Base-by-base conservation (phyloP, 2,888 invertebrate species). In the Clostera curtula region DNA sequence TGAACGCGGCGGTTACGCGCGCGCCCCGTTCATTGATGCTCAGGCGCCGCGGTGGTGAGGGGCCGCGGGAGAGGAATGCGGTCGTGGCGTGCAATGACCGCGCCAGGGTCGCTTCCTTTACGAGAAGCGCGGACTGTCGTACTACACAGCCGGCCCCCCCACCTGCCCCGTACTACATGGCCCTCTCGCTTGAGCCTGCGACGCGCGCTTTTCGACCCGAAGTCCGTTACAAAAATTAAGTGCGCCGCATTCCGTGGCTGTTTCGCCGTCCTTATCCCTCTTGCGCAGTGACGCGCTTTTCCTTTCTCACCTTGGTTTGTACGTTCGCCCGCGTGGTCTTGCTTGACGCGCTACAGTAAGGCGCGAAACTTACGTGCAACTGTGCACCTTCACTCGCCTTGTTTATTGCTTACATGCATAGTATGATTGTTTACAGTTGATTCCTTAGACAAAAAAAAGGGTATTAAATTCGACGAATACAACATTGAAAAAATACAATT, bases 41-140 rank as follows among this genome's bases (percentile, higher is more conserved):
- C 74, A 69, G 71, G 76, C 77, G 74, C 72, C 59, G 63, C 49
- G 36, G 65, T 40, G 64, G 58, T 46, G 52, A 44, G 64, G 65
- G 59, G 50, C 63, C 53, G 67, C 59, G 65, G 63, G 64, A 51
- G 74, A 73, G 70, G 76, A 79, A 80, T 80, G 80, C 79, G 80
- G 76, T 72, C 80, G 80, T 69, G 70, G 75, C 82, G 82, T 75
- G 82, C 82, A 82, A 77, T 82, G 82, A 82, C 82, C 82, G 79
- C 77, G 75, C 76, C 82, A 82, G 82, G 82, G 82, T 79, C 80
- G 80, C 75, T 79, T 80, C 80, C 80, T 82, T 80, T 80, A 80
- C 82, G 74, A 80, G 80, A 75, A 77, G 68, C 70, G 71, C 77
- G 68, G 69, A 69, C 73, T 76, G 76, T 69, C 75, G 79, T 80